Evolutionary conservation across 1,140 invertebrate species (phyloP), one percentile per base, ranked within the genome.

Genomic region (Elymnias hypermnestra): DNA sequence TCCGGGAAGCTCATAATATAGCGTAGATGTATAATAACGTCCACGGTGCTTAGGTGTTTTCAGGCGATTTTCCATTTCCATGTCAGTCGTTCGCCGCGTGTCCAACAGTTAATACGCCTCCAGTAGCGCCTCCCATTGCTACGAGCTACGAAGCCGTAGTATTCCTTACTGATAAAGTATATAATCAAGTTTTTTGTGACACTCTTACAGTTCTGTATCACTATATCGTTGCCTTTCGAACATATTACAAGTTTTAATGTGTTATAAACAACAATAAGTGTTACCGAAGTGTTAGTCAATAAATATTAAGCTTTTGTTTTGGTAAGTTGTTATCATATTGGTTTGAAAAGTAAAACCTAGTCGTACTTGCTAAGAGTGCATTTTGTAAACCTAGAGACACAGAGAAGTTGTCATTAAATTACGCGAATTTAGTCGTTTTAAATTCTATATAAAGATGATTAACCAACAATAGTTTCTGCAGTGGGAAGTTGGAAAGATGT

Each of bases 141-240:
- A 70, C 65, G 59, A 53, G 63, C 65, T 73, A 72, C 67, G 60
- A 49, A 46, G 53, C 46, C 71, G 73, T 72, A 72, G 69, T 65
- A n/a, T n/a, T n/a, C n/a, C n/a, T n/a, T n/a, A n/a, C n/a, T n/a
- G n/a, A n/a, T n/a, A n/a, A n/a, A n/a, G n/a, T n/a, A n/a, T n/a
- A n/a, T n/a, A n/a, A n/a, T n/a, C n/a, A n/a, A n/a, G n/a, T n/a
- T n/a, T n/a, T n/a, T n/a, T n/a, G n/a, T n/a, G n/a, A n/a, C n/a
- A n/a, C n/a, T n/a, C n/a, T n/a, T n/a, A n/a, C n/a, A n/a, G n/a
- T n/a, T n/a, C n/a, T n/a, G n/a, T n/a, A n/a, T n/a, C n/a, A n/a
- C n/a, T n/a, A n/a, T n/a, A n/a, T n/a, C n/a, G n/a, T n/a, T n/a
- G n/a, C n/a, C n/a, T n/a, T n/a, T n/a, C n/a, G n/a, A 38, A 38